Base-by-base conservation (phyloP, 2,888 invertebrate species). In the Galerucella calmariensis region DNA sequence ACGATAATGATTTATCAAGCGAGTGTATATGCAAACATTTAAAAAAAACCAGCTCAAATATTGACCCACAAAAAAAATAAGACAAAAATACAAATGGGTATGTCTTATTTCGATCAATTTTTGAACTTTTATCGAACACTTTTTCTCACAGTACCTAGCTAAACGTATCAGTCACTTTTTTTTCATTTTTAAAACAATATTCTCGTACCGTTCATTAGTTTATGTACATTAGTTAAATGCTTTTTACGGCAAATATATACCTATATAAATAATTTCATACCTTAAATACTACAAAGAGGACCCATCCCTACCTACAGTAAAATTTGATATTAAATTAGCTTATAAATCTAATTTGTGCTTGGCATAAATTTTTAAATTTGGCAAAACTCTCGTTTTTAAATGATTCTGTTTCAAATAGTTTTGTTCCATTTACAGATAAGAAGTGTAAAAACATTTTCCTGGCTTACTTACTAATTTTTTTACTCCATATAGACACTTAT, bases 41-140 rank as follows among this genome's bases (percentile, higher is more conserved):
- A 67, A 67, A 77, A 20, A 77, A 65, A 76, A 77, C 62, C 46
- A 75, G 72, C 77, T 84, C 84, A 84, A 86, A 85, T 86, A 86
- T 87, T 84, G 87, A 84, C 85, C 87, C 80, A 86, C 87, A 87
- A 87, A 79, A 81, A 81, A 83, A 87, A 86, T 83, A 87, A 87
- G 86, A 85, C 85, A 79, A 81, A 82, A 82, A 80, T 76, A 69
- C 75, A 73, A 77, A 81, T 48, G 48, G 14, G 48, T 76, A 58
- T 72, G 86, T 85, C 86, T 86, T 86, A 83, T 84, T 85, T 84
- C 83, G 86, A 85, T 83, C 86, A 82, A 86, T 84, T 83, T 83
- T 84, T 82, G 80, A 82, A 80, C 73, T 74, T 59, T 76, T 70
- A 51, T 65, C 67, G 46, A 16, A 70, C 62, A 65, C 62, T 61